A percentile compares a stretch with the other conserved stretches of the same genome.
These are phyloP conservation scores for Clamator glandarius DNA, from an alignment of 2,797 vertebrate genomes.

Conservation along the genomic window DNA sequence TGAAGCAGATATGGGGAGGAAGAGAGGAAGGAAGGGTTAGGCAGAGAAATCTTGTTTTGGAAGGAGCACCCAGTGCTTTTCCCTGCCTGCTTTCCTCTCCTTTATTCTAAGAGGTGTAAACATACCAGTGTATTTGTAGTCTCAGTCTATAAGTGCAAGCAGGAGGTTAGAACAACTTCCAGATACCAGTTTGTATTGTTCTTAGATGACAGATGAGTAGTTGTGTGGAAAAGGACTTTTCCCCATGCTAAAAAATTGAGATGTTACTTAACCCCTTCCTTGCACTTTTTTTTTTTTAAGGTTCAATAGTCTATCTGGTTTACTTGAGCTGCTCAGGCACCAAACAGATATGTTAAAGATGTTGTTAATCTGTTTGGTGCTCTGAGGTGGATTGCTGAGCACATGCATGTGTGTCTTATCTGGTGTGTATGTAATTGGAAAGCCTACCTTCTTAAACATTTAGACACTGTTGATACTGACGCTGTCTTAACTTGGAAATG, in stretches of 20 bases:
- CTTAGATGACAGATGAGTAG: neutral
- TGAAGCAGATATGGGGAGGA: neutral
- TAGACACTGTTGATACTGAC: neutral
- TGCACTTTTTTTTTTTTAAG: neutral
- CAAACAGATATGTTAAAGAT: neutral
- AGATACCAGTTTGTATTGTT: neutral
- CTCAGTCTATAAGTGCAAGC: neutral
- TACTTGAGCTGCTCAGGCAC: neutral
- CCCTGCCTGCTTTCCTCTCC: neutral
- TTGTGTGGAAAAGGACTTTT: neutral
- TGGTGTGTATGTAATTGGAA: neutral
- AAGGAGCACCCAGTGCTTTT: neutral
- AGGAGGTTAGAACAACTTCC: neutral
- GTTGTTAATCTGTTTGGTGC: neutral
- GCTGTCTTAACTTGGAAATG: neutral
- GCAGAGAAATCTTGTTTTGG: neutral
- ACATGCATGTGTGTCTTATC: neutral
- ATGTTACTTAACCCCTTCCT: neutral
- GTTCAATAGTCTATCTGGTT: neutral
- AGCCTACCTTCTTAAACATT: neutral
- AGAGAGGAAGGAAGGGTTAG: neutral
- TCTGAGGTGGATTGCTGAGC: neutral
- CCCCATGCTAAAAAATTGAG: neutral
- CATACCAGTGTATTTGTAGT: neutral
- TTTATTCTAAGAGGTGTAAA: neutral